Evolutionary conservation across 2,888 invertebrate genomes (phyloP).

Genomic region (Xestia sexstrigata): DNA sequence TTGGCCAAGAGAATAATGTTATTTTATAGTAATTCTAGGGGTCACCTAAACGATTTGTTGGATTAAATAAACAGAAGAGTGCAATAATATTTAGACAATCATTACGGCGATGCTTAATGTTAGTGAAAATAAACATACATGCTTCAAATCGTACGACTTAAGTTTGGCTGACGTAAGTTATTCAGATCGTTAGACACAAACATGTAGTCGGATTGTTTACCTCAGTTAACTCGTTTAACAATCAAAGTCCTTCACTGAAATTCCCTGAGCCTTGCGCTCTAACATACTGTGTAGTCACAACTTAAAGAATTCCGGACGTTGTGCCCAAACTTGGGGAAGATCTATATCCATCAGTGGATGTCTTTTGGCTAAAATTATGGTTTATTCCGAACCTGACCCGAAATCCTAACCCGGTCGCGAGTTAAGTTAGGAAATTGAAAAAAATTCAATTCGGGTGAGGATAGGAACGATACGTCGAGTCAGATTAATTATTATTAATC

Average conservation of each 20-base stretch:
- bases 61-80: neutral
- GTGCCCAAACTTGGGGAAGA: neutral
- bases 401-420: no score
- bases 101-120: neutral
- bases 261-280: neutral
- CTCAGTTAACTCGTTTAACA: slow-evolving; percentile 15
- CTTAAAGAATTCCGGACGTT: neutral
- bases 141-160: neutral
- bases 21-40: neutral
- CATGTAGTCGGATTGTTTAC: slow-evolving; percentile 8
- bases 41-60: neutral
- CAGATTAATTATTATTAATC: no score
- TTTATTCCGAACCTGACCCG: no score
- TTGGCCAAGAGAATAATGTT: neutral
- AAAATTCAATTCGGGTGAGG: no score
- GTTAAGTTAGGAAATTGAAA: no score
- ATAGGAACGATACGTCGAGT: no score
- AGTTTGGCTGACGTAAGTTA: neutral
- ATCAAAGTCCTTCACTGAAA: slow-evolving; percentile 30
- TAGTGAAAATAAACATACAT: neutral
- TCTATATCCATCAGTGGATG: neutral
- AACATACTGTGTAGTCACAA: slow-evolving; percentile 19
- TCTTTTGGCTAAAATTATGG: neutral
- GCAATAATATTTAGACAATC: neutral
- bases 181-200: slow-evolving; percentile 32